Evolutionary conservation across 2,797 vertebrate genomes (phyloP).

Genomic region (Microctenopoma stevenorrisi): DNA sequence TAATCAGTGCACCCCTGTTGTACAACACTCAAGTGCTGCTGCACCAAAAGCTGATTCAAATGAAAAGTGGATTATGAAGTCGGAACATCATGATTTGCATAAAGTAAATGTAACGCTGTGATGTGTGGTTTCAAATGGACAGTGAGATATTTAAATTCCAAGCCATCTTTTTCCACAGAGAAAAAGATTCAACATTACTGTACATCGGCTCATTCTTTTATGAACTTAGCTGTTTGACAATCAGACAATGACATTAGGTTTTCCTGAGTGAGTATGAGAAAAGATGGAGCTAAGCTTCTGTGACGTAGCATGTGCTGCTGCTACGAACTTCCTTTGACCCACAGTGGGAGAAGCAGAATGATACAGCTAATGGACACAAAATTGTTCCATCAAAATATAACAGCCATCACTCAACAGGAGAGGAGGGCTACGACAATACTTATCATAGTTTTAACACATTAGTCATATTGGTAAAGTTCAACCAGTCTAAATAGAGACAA

Average conservation of each 20-base stretch:
- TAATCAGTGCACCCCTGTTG: no score
- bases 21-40: neutral
- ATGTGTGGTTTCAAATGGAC: neutral
- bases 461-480: no score
- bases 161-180: no score
- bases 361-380: conserved; percentile 37
- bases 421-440: no score
- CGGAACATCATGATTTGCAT: neutral
- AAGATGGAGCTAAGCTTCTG: conserved; percentile 2
- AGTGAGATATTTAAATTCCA: neutral
- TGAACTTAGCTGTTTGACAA: conserved; percentile 1
- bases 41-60: neutral
- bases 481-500: no score
- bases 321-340: conserved; percentile 25
- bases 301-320: neutral
- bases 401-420: no score
- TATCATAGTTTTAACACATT: no score
- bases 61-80: neutral
- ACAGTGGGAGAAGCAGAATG: conserved; percentile 12
- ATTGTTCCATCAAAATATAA: neutral
- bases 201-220: neutral
- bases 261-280: neutral
- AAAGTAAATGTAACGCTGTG: neutral
- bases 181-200: neutral
- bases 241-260: conserved; percentile 6